These are phyloP conservation scores for Augochlorella aurata DNA, from an alignment of 2,888 invertebrate genomes.

Conservation along the genomic window DNA sequence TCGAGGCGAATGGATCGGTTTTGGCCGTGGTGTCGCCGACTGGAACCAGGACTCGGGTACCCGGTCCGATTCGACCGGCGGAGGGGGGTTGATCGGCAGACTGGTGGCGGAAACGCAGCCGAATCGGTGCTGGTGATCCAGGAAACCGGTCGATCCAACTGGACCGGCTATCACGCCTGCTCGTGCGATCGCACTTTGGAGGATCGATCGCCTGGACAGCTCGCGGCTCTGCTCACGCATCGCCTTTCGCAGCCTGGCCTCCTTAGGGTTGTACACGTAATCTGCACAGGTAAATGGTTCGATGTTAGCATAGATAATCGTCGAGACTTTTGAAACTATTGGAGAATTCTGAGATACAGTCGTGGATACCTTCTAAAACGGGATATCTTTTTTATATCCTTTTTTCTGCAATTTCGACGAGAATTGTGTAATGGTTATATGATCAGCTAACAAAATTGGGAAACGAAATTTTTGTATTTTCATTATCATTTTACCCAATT, in stretches of 20 bases:
- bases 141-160: conserved; percentile 44
- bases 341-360: too few species aligned
- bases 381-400: too few species aligned
- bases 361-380: too few species aligned
- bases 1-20: conserved; percentile 56
- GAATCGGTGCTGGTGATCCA: conserved; percentile 65
- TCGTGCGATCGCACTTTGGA: conserved; percentile 74
- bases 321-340: too few species aligned
- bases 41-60: conserved; percentile 62
- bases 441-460: too few species aligned
- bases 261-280: conserved; percentile 86
- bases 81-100: conserved; percentile 49
- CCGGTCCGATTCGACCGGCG: conserved; percentile 35
- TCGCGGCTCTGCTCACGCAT: conserved; percentile 83
- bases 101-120: conserved; percentile 53
- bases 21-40: conserved; percentile 46
- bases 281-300: conserved; percentile 77
- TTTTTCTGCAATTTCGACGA: too few species aligned
- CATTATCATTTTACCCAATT: too few species aligned
- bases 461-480: too few species aligned
- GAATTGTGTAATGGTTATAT: too few species aligned
- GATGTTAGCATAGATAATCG: not conserved
- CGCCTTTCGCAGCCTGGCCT: conserved; percentile 85
- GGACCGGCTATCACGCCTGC: conserved; percentile 55
- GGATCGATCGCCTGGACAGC: conserved; percentile 77